Percentiles rank a stretch among this genome's conserved stretches.
Conservation (phyloP, 2,888 invertebrate genomes). For the Zootermopsis nevadensis region DNA sequence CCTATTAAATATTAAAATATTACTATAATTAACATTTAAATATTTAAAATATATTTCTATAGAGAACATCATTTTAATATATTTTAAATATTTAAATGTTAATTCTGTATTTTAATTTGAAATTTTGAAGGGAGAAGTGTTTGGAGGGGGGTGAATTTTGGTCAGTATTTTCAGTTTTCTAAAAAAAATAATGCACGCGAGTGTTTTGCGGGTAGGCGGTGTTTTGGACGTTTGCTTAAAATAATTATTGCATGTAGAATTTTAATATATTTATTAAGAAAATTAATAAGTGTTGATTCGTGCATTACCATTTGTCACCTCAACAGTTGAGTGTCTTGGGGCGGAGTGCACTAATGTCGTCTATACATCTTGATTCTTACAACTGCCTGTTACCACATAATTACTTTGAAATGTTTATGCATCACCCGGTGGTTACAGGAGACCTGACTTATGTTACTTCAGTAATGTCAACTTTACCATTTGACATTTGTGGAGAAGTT, state of each 20-base stretch:
- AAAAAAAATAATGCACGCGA: background rate
- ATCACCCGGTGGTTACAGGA: too few species aligned
- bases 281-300: conserved; percentile 33
- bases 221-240: conserved; percentile 11
- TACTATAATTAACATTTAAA: too few species aligned
- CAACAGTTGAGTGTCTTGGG: background rate
- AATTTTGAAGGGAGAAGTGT: background rate
- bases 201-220: conserved; percentile 1
- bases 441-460: too few species aligned
- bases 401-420: too few species aligned
- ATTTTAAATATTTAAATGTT: too few species aligned
- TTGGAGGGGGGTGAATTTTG: conserved; percentile 15
- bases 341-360: background rate
- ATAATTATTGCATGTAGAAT: conserved; percentile 26
- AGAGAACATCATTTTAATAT: too few species aligned
- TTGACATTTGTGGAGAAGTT: too few species aligned
- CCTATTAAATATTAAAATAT: too few species aligned
- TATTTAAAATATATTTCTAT: too few species aligned
- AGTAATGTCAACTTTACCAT: too few species aligned
- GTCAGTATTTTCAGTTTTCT: conserved; percentile 33
- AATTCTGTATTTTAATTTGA: conserved; percentile 14
- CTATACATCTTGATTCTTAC: background rate
- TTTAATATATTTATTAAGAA: conserved; percentile 39
- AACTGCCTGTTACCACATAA: too few species aligned
- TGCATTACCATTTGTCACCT: conserved; percentile 15